These are phyloP conservation scores for Phataginus tricuspis DNA, from an alignment of 2,797 vertebrate genomes.

Conservation along the genomic window DNA sequence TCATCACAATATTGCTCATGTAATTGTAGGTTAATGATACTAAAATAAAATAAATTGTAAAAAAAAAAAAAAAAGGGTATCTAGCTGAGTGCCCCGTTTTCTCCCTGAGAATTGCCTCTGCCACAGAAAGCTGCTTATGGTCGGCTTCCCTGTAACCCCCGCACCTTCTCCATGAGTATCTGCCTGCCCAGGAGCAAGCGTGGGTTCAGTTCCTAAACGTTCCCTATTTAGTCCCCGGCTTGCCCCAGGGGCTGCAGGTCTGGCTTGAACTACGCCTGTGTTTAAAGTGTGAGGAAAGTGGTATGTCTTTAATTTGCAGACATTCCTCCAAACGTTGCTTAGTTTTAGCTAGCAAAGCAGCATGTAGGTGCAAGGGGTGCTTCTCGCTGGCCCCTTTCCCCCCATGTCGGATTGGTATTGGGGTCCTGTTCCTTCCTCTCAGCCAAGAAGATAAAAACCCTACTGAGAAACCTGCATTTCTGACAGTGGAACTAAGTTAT, in stretches of 20 bases:
- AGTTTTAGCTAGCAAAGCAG: background rate
- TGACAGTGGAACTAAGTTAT: background rate
- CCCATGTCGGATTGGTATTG: background rate
- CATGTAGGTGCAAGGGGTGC: background rate
- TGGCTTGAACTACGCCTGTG: background rate
- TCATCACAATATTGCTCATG: too few relatives aligned
- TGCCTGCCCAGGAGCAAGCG: background rate
- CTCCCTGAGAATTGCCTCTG: background rate
- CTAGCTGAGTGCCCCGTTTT: background rate
- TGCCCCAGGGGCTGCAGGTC: background rate
- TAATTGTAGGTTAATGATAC: too few relatives aligned
- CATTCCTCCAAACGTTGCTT: background rate
- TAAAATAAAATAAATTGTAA: too few relatives aligned
- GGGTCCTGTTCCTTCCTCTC: constrained; percentile 43
- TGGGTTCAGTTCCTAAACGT: background rate
- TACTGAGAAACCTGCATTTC: constrained; percentile 25
- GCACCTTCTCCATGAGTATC: too few relatives aligned
- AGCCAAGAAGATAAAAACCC: constrained; percentile 27
- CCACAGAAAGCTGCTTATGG: background rate
- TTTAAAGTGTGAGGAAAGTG: background rate
- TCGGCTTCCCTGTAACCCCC: background rate
- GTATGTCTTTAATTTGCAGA: background rate
- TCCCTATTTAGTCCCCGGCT: background rate
- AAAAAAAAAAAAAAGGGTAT: too few relatives aligned
- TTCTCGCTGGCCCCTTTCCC: background rate